Conservation (phyloP, 2,888 invertebrate genomes). For the Erebia palarica region DNA sequence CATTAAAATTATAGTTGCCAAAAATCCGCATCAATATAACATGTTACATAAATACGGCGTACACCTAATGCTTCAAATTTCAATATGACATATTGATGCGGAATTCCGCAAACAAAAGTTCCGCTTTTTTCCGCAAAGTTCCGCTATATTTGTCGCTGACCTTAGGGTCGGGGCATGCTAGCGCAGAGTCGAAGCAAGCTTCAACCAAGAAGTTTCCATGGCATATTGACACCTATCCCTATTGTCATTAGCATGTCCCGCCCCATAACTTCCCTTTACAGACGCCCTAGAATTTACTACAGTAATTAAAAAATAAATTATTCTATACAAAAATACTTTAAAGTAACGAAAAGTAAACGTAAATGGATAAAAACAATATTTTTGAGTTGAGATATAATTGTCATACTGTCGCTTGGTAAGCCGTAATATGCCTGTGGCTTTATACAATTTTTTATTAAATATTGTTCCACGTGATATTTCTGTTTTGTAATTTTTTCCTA, state of each 20-base stretch:
- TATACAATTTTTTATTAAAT: neutral
- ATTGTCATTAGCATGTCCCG: too few relatives aligned
- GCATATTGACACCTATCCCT: too few relatives aligned
- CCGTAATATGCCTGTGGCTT: neutral
- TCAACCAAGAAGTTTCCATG: too few relatives aligned
- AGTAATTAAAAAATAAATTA: conserved; percentile 13
- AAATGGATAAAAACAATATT: neutral
- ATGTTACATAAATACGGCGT: too few relatives aligned
- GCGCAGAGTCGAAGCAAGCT: too few relatives aligned
- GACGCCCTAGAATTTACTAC: conserved; percentile 19
- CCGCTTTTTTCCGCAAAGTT: neutral
- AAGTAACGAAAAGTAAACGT: conserved; percentile 8
- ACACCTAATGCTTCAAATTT: too few relatives aligned
- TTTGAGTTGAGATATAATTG: neutral
- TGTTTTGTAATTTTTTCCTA: conserved; percentile 7
- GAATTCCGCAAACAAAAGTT: too few relatives aligned
- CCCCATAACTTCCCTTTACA: neutral
- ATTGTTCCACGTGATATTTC: neutral
- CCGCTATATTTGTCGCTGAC: neutral
- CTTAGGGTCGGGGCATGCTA: too few relatives aligned
- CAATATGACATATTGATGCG: too few relatives aligned
- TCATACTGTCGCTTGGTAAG: neutral
- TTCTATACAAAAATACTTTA: conserved; percentile 31
- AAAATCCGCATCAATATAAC: too few relatives aligned
- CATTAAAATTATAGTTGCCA: too few relatives aligned